These are phyloP conservation scores for Colossoma macropomum DNA, from an alignment of 2,113 vertebrate genomes.

Conservation along the genomic window DNA sequence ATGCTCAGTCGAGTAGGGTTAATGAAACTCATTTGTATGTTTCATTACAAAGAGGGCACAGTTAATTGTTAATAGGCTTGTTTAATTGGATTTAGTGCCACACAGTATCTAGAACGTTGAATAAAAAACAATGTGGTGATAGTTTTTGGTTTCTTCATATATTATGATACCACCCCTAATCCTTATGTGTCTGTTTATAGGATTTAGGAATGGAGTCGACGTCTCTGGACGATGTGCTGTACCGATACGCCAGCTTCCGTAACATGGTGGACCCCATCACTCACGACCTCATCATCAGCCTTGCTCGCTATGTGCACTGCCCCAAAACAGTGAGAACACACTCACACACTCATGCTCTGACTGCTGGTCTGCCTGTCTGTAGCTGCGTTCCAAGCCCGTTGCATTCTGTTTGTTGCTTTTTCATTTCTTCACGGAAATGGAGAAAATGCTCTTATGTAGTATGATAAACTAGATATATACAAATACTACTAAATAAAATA, in stretches of 20 bases:
- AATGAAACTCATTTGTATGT: no score
- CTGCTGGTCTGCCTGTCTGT: neutral
- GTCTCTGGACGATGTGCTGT: constrained; percentile 85
- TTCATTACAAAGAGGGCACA: no score
- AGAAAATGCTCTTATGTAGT: no score
- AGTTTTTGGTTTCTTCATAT: neutral
- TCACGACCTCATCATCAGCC: constrained; percentile 86
- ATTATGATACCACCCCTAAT: neutral
- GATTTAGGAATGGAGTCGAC: constrained; percentile 89
- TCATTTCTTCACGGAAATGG: no score
- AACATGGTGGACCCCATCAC: constrained; percentile 89
- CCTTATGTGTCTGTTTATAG: constrained; percentile 60
- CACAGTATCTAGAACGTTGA: no score
- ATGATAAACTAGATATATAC: no score
- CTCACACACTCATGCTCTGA: neutral
- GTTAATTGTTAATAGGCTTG: no score
- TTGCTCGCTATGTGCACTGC: constrained; percentile 86
- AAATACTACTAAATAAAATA: no score
- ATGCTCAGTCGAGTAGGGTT: no score
- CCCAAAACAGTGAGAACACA: constrained; percentile 80
- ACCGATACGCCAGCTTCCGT: constrained; percentile 86
- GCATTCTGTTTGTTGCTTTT: no score
- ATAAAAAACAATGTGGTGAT: neutral
- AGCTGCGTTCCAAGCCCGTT: no score
- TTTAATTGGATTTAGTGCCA: no score